Percentiles rank a stretch among this genome's conserved stretches.
Conservation (phyloP, 2,797 vertebrate genomes). For the Tragopan temminckii region DNA sequence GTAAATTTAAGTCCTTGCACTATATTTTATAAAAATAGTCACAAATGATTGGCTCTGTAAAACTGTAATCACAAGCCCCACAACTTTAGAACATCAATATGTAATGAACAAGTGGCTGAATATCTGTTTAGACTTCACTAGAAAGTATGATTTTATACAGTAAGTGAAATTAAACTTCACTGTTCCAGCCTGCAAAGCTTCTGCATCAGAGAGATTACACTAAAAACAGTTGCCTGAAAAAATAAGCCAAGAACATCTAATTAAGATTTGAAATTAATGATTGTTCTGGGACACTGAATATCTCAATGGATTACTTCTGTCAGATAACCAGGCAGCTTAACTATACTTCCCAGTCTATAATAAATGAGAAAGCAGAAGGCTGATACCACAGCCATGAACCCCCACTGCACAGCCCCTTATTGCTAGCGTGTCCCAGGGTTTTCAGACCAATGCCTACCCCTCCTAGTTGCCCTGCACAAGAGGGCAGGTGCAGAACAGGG, state of each 20-base stretch:
- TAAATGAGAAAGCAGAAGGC: neutral
- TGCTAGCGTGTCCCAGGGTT: neutral
- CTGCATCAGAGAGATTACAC: neutral
- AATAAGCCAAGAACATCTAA: neutral
- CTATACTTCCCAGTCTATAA: neutral
- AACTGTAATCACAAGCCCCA: neutral
- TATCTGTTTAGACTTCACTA: neutral
- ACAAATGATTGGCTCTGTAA: neutral
- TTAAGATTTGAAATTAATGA: constrained; percentile 43
- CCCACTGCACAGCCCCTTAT: too few relatives aligned
- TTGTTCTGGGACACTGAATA: constrained; percentile 14
- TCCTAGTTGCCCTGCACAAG: neutral
- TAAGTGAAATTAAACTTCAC: neutral
- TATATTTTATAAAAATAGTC: neutral
- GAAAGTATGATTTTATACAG: neutral
- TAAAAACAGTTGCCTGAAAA: neutral
- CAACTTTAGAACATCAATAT: neutral
- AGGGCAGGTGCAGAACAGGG: neutral
- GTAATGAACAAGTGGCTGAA: neutral
- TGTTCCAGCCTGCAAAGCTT: neutral
- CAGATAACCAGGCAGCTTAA: constrained; percentile 14
- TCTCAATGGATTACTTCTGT: constrained; percentile 1
- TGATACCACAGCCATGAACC: too few relatives aligned
- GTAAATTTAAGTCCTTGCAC: neutral
- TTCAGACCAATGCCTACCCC: neutral